Evolutionary conservation across 2,888 invertebrate genomes (phyloP).

Genomic region (Herminia tarsipennalis): DNA sequence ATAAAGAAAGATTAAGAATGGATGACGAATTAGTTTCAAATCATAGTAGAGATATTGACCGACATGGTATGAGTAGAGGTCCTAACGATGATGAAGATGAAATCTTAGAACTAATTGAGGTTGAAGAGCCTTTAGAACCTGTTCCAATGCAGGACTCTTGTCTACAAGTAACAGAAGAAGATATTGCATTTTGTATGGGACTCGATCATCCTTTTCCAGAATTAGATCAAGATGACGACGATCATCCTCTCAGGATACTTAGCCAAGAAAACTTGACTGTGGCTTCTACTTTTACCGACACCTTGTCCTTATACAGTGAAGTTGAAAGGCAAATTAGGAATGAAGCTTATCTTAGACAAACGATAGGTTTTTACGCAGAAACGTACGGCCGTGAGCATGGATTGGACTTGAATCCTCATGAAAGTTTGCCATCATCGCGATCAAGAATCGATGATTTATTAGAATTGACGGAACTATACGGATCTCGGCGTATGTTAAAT

Average conservation of each 20-base stretch:
- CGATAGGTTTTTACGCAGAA: conserved; percentile 84
- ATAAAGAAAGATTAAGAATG: conserved; percentile 89
- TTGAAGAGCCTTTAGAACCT: conserved; percentile 92
- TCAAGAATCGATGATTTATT: conserved; percentile 92
- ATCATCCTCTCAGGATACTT: conserved; percentile 94
- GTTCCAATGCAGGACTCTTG: conserved; percentile 95
- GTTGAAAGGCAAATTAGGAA: conserved; percentile 88
- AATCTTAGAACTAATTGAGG: conserved; percentile 92
- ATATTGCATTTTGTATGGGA: conserved; percentile 95
- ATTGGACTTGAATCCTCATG: conserved; percentile 75
- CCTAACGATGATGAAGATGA: conserved; percentile 85
- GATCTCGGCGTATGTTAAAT: conserved; percentile 91
- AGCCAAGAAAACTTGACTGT: conserved; percentile 97
- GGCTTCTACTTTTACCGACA: conserved; percentile 95
- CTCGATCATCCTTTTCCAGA: conserved; percentile 89
- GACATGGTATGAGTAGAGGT: conserved; percentile 79
- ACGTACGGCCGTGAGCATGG: conserved; percentile 73
- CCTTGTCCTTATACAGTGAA: conserved; percentile 88
- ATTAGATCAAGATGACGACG: conserved; percentile 90
- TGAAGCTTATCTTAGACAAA: conserved; percentile 85
- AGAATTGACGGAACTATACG: conserved; percentile 92
- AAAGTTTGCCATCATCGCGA: conserved; percentile 76
- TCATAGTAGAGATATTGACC: conserved; percentile 83
- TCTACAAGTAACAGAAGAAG: conserved; percentile 96
- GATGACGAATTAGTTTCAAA: conserved; percentile 84